Evolutionary conservation across 92 coral and sea anemone genomes (phyloP).

Genomic region (Parazoanthus atlanticus): DNA sequence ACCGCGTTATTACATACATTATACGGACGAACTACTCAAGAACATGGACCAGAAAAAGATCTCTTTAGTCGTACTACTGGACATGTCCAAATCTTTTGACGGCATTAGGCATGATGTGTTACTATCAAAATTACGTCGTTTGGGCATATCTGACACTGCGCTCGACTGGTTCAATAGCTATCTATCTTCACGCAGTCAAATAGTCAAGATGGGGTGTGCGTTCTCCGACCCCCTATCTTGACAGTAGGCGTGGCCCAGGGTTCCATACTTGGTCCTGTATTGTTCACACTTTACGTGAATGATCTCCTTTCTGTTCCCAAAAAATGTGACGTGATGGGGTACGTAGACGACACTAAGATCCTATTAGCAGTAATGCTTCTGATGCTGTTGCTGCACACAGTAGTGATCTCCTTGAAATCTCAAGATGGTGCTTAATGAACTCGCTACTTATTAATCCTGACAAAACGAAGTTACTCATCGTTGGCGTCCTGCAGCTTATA

Average conservation of each 20-base stretch:
- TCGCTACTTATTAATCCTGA: slow-evolving; percentile 44
- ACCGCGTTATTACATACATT: slow-evolving; percentile 35
- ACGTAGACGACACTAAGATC: slow-evolving; percentile 57
- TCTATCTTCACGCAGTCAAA: slow-evolving; percentile 44
- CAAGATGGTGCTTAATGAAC: slow-evolving; percentile 51
- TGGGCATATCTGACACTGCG: slow-evolving; percentile 44
- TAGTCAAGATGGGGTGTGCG: slow-evolving; percentile 46
- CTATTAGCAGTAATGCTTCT: slow-evolving; percentile 30
- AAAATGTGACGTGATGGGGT: slow-evolving; percentile 42
- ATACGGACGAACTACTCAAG: slow-evolving; percentile 45
- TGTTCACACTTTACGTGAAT: slow-evolving; percentile 51
- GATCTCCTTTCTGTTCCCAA: slow-evolving; percentile 55
- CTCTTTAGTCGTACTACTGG: slow-evolving; percentile 42
- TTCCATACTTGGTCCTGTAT: slow-evolving; percentile 45
- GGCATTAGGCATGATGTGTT: slow-evolving; percentile 50
- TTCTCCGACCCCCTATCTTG: slow-evolving; percentile 52
- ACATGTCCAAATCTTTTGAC: slow-evolving; percentile 61
- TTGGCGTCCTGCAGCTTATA: slow-evolving; percentile 32
- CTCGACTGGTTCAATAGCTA: slow-evolving; percentile 28
- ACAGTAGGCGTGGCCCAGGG: slow-evolving; percentile 64
- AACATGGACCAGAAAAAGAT: slow-evolving; percentile 40
- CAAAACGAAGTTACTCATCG: slow-evolving; percentile 44
- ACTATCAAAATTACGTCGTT: slow-evolving; percentile 30
- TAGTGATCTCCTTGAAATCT: slow-evolving; percentile 30
- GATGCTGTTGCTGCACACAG: slow-evolving; percentile 50